phyloP scores from a whole-genome alignment of 2,113 vertebrate genomes.

The Zeus faber region DNA sequence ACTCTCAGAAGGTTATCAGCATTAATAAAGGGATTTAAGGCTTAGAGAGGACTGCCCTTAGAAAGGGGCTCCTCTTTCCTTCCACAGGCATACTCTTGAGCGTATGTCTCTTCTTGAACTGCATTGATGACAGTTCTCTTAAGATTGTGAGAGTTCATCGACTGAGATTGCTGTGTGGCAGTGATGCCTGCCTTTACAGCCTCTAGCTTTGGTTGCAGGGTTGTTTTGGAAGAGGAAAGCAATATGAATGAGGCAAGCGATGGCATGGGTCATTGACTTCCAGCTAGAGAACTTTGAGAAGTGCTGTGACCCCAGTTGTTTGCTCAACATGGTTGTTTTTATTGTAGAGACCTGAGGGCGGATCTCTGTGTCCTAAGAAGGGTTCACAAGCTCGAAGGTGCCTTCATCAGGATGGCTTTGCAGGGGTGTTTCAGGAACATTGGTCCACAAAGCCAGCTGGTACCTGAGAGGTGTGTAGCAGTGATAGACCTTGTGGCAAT shows the following conservation, averaged over 20 bases:
- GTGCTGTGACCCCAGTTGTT: constrained; percentile 2
- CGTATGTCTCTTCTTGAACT: too few species aligned
- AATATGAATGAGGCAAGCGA: not conserved
- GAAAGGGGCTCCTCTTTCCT: constrained; percentile 1
- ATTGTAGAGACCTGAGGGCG: not conserved
- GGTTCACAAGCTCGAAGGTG: too few species aligned
- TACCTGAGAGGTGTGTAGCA: constrained; percentile 1
- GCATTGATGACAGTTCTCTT: too few species aligned
- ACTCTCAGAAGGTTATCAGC: not conserved
- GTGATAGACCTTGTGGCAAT: not conserved
- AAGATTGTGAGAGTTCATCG: too few species aligned
- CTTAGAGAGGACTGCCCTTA: constrained; percentile 2
- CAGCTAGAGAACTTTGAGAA: not conserved
- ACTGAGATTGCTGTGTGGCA: too few species aligned
- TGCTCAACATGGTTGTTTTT: not conserved
- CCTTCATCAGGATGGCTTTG: not conserved
- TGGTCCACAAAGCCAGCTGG: constrained; percentile 1
- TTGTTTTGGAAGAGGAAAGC: not conserved
- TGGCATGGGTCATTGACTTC: not conserved
- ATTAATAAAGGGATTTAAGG: not conserved
- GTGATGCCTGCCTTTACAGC: not conserved
- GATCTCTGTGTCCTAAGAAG: not conserved
- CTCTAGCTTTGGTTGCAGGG: not conserved
- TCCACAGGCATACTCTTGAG: constrained; percentile 4
- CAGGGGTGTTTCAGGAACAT: not conserved